Evolutionary conservation across 2,113 vertebrate genomes (phyloP).

Genomic region (Rhinogobius similis): DNA sequence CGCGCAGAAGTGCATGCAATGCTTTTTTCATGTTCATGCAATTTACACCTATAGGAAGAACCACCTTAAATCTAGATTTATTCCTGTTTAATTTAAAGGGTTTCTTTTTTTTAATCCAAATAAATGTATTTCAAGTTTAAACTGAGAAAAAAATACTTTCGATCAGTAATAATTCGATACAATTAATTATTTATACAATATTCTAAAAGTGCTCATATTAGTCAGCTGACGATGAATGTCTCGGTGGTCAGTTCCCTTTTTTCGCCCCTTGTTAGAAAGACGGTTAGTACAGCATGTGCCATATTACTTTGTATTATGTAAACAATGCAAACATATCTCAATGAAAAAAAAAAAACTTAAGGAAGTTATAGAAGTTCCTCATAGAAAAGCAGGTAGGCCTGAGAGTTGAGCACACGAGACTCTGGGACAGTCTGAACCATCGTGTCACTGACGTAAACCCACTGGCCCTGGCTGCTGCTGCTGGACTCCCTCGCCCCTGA

Average conservation of each 20-base stretch:
- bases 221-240: slow-evolving; percentile 4
- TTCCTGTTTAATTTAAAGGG: slow-evolving; percentile 8
- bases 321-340: slow-evolving; percentile 13
- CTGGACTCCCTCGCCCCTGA: slow-evolving; percentile 85
- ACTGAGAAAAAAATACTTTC: slow-evolving; percentile 18
- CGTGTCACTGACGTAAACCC: slow-evolving; percentile 94
- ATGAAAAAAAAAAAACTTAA: slow-evolving; percentile 11
- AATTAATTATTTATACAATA: slow-evolving; percentile 10
- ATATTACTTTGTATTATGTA: slow-evolving; percentile 9
- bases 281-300: slow-evolving; percentile 10
- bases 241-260: slow-evolving; percentile 5
- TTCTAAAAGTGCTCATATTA: slow-evolving; percentile 18
- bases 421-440: slow-evolving; percentile 91
- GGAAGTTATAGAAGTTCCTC: slow-evolving; percentile 82
- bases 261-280: slow-evolving; percentile 21
- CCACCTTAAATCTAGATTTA: slow-evolving; percentile 17
- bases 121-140: slow-evolving; percentile 1
- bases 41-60: slow-evolving; percentile 22
- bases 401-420: slow-evolving; percentile 92
- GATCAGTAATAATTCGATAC: neutral
- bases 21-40: slow-evolving; percentile 51
- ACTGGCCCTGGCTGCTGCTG: slow-evolving; percentile 82
- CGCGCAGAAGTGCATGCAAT: slow-evolving; percentile 53
- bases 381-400: slow-evolving; percentile 98
- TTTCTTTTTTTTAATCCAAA: neutral